These are phyloP conservation scores for Amiota communis DNA, from an alignment of 2,888 invertebrate genomes.

Conservation along the genomic window DNA sequence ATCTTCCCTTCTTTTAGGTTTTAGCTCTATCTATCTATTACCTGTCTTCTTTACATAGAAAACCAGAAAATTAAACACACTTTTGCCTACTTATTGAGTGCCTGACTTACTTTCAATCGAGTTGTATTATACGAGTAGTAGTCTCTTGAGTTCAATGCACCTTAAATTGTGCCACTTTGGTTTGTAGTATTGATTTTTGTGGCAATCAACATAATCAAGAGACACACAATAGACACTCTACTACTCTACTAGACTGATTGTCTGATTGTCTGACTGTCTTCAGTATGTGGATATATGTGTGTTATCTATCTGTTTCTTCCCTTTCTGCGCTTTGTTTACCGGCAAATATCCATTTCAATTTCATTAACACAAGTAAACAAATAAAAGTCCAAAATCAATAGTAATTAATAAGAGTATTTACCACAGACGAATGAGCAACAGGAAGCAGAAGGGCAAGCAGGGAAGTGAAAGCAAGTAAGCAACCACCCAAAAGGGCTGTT, in stretches of 20 bases:
- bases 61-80: neutral
- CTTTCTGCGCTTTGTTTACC: conserved; percentile 8
- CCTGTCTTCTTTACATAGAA: neutral
- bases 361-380: conserved; percentile 57
- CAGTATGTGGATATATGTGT: neutral
- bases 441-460: neutral
- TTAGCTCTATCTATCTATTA: too few relatives aligned
- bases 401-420: conserved; percentile 57
- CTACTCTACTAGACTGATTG: too few relatives aligned
- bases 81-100: neutral
- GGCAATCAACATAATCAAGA: neutral
- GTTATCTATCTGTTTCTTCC: neutral
- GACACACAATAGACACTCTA: too few relatives aligned
- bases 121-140: neutral
- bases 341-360: conserved; percentile 55
- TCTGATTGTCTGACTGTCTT: too few relatives aligned
- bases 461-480: neutral
- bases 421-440: conserved; percentile 4
- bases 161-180: conserved; percentile 27
- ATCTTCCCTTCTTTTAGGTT: too few relatives aligned
- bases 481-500: neutral
- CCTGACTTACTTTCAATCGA: too few relatives aligned
- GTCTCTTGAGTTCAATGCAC: conserved; percentile 13
- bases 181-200: conserved; percentile 18
- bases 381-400: conserved; percentile 61